phyloP scores from a whole-genome alignment of 2,888 invertebrate genomes.

The Melangyna quadrimaculata region DNA sequence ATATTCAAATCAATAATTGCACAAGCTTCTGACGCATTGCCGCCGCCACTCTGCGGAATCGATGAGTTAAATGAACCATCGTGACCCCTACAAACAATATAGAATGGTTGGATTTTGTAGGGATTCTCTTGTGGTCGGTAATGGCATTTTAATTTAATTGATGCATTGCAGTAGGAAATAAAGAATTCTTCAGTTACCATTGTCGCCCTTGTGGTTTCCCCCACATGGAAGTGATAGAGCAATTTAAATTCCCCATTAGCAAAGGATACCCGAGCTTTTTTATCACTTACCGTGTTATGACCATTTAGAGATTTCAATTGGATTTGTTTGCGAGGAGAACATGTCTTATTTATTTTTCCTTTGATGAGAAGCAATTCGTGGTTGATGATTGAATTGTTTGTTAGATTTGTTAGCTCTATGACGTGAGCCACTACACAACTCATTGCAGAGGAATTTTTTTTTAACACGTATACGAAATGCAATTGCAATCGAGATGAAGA shows the following conservation, averaged over 20 bases:
- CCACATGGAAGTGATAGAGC: slow-evolving; percentile 74
- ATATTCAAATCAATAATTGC: slow-evolving; percentile 88
- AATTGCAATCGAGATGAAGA: not conserved
- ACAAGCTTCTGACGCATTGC: slow-evolving; percentile 84
- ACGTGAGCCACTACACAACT: slow-evolving; percentile 72
- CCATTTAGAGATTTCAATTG: slow-evolving; percentile 71
- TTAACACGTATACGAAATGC: slow-evolving; percentile 12
- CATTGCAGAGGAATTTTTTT: slow-evolving; percentile 53
- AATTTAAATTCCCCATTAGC: slow-evolving; percentile 77
- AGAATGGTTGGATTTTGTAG: slow-evolving; percentile 84
- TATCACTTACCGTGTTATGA: not conserved
- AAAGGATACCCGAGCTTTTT: slow-evolving; percentile 43
- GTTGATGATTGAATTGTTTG: slow-evolving; percentile 75
- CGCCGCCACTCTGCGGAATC: slow-evolving; percentile 74
- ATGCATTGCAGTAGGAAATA: slow-evolving; percentile 73
- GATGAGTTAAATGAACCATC: slow-evolving; percentile 89
- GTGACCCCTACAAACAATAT: slow-evolving; percentile 90
- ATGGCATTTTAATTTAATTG: slow-evolving; percentile 58
- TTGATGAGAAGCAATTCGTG: slow-evolving; percentile 78
- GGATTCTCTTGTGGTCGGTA: slow-evolving; percentile 40
- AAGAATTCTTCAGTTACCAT: slow-evolving; percentile 14
- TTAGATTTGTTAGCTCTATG: slow-evolving; percentile 76
- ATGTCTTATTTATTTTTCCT: slow-evolving; percentile 75
- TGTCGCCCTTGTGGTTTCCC: not conserved
- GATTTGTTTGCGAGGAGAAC: slow-evolving; percentile 70